Evolutionary conservation across 1,140 invertebrate genomes (phyloP).

Genomic region (Panulirus ornatus): DNA sequence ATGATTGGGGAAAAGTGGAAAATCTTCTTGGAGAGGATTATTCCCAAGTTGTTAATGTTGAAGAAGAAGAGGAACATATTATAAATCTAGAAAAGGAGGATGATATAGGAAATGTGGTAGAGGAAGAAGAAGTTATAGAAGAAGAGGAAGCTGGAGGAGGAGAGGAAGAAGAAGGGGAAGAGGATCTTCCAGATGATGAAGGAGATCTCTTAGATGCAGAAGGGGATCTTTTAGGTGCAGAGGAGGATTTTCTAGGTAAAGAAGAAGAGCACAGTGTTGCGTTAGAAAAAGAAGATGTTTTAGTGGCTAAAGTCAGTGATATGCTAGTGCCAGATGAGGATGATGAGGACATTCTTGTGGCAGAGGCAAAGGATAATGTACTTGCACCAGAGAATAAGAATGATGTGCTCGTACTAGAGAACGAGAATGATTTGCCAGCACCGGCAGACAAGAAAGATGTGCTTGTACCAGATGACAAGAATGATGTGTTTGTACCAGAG

Average conservation of each 20-base stretch:
- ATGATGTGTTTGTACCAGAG: background rate
- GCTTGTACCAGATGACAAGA: background rate
- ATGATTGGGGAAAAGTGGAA: constrained; percentile 9
- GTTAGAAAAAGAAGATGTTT: background rate
- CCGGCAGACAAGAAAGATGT: too few relatives aligned
- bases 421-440: background rate
- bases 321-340: background rate
- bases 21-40: constrained; percentile 14
- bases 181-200: constrained; percentile 16
- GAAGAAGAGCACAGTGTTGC: too few relatives aligned
- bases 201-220: too few relatives aligned
- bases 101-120: too few relatives aligned
- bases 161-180: constrained; percentile 25
- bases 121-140: too few relatives aligned
- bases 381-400: background rate
- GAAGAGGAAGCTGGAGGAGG: too few relatives aligned
- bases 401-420: background rate
- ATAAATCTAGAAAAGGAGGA: background rate
- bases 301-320: background rate
- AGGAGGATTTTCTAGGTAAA: too few relatives aligned
- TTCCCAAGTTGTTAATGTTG: background rate
- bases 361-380: constrained; percentile 1
- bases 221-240: too few relatives aligned
- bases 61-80: constrained; percentile 19
- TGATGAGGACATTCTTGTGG: background rate